Conservation (phyloP, 2,888 invertebrate genomes). For the Coremacera marginata region DNA sequence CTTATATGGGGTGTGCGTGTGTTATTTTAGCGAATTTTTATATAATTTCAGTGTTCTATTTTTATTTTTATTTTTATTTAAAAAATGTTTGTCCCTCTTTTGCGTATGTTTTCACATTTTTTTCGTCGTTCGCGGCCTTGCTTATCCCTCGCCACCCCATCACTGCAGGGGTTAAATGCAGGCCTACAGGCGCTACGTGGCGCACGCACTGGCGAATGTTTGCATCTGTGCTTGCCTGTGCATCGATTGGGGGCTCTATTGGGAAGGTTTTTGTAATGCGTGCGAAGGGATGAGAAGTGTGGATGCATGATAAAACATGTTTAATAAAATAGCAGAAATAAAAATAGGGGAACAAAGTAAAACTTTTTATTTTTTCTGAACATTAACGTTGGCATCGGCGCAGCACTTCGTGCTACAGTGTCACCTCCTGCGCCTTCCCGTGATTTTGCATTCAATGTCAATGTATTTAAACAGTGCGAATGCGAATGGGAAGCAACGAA, state of each 20-base stretch:
- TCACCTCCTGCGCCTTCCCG: constrained; percentile 13
- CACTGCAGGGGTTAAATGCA: constrained; percentile 21
- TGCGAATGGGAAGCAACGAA: constrained; percentile 47
- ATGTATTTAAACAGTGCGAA: constrained; percentile 43
- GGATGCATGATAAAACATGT: constrained; percentile 30
- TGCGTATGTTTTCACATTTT: constrained; percentile 21
- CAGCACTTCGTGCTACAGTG: constrained; percentile 1
- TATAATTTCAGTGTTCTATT: constrained; percentile 47
- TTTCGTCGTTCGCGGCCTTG: constrained; percentile 46
- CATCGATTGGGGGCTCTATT: constrained; percentile 36
- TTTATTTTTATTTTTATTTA: constrained; percentile 45
- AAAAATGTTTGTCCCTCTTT: constrained; percentile 51
- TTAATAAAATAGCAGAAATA: constrained; percentile 36
- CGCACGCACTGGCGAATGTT: constrained; percentile 18
- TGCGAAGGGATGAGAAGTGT: constrained; percentile 43
- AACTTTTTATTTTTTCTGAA: constrained; percentile 49
- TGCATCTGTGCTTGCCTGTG: constrained; percentile 43
- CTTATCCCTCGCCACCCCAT: constrained; percentile 20
- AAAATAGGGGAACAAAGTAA: constrained; percentile 63
- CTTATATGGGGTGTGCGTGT: constrained; percentile 41
- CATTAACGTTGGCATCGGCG: constrained; percentile 45
- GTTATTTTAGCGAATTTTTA: constrained; percentile 51
- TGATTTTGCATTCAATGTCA: constrained; percentile 52
- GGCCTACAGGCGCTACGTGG: constrained; percentile 2
- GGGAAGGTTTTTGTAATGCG: constrained; percentile 36